Base-by-base conservation (phyloP, 2,797 vertebrate species). In the Halcyon leucocephala region DNA sequence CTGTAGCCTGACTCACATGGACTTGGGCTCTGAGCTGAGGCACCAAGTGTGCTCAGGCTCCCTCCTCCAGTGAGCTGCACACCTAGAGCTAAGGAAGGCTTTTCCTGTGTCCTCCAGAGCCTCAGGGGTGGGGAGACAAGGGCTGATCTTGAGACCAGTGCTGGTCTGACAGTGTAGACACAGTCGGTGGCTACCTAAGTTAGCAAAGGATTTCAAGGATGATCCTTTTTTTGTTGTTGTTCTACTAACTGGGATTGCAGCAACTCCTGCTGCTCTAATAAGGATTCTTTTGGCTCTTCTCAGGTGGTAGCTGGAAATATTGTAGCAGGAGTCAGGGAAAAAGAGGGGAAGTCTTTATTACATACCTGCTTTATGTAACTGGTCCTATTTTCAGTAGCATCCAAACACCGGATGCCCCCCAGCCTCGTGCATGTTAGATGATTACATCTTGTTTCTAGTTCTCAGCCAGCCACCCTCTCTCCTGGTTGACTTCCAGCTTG, bases 1-100 rank as follows among this genome's bases (percentile, higher is more conserved):
- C 37, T 5, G 1, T 11, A 31, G 18, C 41, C n/a, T 6, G 8
- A 6, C n/a, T 26, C 11, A 0, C 41, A 0, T 1, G 25, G 61
- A 18, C 24, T 48, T 26, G 12, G 44, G n/a, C 35, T 86, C 46
- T 0, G 3, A 44, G 51, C 46, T 37, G 7, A 69, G 51, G 29
- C 46, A 70, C 46, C n/a, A 2, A 9, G 25, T 0, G 18, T 18
- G 22, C 70, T 46, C 70, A 4, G 72, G 39, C 28, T 86, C 67
- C 46, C 39, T 46, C 55, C 61, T 65, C 35, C 46, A 24, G 55
- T 1, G 28, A 51, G 12, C 58, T 19, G 37, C 33, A 39, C 31
- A 7, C 35, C 15, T 14, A 12, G 12, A 35, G 48, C 46, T 44
- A 20, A 44, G 66, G 57, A 39, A 61, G 12, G 31, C 13, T 9